Conservation (phyloP, 2,113 vertebrate species). For the Otis tarda region DNA sequence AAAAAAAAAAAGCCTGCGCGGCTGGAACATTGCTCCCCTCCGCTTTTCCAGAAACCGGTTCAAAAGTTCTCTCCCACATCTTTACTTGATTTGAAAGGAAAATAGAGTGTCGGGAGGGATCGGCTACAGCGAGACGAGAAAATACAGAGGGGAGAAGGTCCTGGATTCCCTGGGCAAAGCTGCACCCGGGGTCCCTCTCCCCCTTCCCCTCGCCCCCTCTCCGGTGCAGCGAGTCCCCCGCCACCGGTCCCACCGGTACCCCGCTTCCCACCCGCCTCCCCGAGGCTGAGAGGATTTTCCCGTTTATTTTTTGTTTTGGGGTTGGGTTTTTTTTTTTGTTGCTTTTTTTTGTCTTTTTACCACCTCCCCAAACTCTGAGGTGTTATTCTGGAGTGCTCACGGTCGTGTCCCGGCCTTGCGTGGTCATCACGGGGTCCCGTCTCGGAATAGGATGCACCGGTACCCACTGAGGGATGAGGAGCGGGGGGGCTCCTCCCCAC, state of each 20-base stretch:
- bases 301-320: too few relatives aligned
- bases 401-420: background rate
- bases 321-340: background rate
- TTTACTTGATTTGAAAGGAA: conserved; percentile 69
- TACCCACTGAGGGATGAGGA: background rate
- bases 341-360: background rate
- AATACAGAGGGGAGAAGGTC: background rate
- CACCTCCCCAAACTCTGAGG: background rate
- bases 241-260: background rate
- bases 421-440: too few relatives aligned
- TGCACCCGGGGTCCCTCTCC: background rate
- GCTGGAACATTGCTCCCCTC: conserved; percentile 1
- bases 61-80: conserved; percentile 64
- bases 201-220: background rate
- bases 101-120: conserved; percentile 56
- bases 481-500: background rate
- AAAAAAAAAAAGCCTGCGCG: background rate
- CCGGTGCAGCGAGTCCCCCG: background rate
- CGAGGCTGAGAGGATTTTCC: background rate
- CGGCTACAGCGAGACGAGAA: conserved; percentile 9
- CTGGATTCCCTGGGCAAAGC: background rate
- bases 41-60: conserved; percentile 48
- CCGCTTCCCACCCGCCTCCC: background rate
- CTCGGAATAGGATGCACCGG: background rate
- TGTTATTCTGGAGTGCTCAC: background rate